Conservation (phyloP, 37 sponge, comb jelly and placozoan species). For the Cliona cf. orientalis region DNA sequence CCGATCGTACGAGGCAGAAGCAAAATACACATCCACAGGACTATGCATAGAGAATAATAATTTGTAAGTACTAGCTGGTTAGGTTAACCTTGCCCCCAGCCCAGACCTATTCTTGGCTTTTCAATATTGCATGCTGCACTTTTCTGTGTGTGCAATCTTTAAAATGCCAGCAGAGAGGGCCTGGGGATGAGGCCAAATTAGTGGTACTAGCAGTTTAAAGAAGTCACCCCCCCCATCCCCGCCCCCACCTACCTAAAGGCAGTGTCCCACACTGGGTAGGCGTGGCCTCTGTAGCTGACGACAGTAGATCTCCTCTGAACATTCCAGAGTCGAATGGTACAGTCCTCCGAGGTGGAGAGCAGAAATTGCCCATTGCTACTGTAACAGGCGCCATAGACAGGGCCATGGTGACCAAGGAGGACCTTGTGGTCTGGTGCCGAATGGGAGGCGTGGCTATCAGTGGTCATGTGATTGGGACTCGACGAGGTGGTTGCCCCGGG, state of each 20-base stretch:
- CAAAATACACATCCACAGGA: conserved; percentile 83
- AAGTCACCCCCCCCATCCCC: background rate
- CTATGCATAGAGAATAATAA: conserved; percentile 18
- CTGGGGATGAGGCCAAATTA: too few relatives aligned
- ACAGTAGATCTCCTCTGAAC: background rate
- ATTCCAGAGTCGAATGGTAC: conserved; percentile 77
- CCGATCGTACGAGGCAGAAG: conserved; percentile 62
- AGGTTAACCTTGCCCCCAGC: too few relatives aligned
- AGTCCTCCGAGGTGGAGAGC: conserved; percentile 77
- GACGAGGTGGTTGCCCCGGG: conserved; percentile 4
- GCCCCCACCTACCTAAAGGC: conserved; percentile 53
- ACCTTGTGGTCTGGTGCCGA: conserved; percentile 5
- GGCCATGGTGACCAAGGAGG: conserved; percentile 72
- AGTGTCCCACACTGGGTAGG: conserved; percentile 84
- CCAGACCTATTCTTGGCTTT: background rate
- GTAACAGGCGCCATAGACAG: conserved; percentile 67
- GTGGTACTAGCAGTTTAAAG: too few relatives aligned
- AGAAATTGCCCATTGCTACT: conserved; percentile 51
- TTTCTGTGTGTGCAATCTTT: too few relatives aligned
- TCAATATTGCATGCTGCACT: background rate
- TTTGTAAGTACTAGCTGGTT: background rate
- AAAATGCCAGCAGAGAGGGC: too few relatives aligned
- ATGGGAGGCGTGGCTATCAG: background rate
- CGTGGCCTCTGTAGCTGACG: conserved; percentile 74
- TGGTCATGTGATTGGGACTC: conserved; percentile 36